Conservation (phyloP, 2,797 vertebrate species). For the Catharus ustulatus region DNA sequence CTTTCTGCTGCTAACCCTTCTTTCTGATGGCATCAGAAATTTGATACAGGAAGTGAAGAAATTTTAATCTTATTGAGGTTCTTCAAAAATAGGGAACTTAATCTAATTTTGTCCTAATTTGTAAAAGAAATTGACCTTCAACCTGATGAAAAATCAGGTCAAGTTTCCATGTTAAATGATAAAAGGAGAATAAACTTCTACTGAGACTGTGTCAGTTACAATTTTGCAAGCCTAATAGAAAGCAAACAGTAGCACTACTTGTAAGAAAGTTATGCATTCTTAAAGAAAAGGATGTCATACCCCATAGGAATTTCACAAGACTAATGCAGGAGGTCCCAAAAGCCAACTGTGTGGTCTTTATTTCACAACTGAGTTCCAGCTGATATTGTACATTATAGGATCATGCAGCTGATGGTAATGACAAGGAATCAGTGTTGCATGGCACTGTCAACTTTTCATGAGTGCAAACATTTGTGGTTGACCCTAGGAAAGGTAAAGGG, state of each 20-base stretch:
- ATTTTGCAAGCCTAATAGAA: background rate
- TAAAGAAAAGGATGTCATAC: background rate
- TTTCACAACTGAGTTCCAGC: background rate
- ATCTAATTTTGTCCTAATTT: background rate
- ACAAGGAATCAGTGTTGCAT: constrained; percentile 36
- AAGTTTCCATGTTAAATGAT: background rate
- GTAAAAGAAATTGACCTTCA: constrained; percentile 4
- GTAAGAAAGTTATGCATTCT: background rate
- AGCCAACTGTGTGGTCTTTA: background rate
- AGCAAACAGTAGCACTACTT: background rate
- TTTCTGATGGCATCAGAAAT: background rate
- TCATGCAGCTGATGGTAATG: constrained; percentile 19
- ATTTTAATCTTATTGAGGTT: background rate
- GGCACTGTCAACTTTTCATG: constrained; percentile 21
- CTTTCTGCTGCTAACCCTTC: background rate
- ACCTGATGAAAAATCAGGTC: background rate
- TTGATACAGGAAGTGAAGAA: background rate
- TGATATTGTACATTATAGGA: background rate
- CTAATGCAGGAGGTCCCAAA: background rate
- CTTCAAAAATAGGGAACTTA: background rate
- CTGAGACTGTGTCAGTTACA: background rate
- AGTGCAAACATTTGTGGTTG: constrained; percentile 57
- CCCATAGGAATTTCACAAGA: background rate
- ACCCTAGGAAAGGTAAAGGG: constrained; percentile 15
- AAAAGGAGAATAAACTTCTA: background rate